Evolutionary conservation across 1,140 invertebrate species (phyloP).

Genomic region (Globodera rostochiensis): DNA sequence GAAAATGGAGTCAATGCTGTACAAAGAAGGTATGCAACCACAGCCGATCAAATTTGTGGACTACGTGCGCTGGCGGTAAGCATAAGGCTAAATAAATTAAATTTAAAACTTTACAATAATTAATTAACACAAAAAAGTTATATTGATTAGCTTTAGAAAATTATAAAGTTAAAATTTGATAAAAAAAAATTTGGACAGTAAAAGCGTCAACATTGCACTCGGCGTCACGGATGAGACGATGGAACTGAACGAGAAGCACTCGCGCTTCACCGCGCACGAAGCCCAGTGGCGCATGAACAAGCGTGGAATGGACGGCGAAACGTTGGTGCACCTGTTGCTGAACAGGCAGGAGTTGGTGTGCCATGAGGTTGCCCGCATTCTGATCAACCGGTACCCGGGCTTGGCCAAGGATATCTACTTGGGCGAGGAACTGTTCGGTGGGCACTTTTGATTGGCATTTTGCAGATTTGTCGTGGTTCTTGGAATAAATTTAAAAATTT

Average conservation of each 20-base stretch:
- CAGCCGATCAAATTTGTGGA: conserved; percentile 83
- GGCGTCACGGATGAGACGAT: conserved; percentile 54
- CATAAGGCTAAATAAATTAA: background rate
- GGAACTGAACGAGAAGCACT: conserved; percentile 54
- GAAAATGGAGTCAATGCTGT: conserved; percentile 83
- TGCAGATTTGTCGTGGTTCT: too few species aligned
- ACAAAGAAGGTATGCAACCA: conserved; percentile 80
- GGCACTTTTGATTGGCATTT: conserved; percentile 35
- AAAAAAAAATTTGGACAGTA: conserved; percentile 67
- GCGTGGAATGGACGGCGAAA: conserved; percentile 89
- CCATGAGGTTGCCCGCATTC: conserved; percentile 83
- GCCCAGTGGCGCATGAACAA: conserved; percentile 97
- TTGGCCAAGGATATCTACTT: conserved; percentile 90
- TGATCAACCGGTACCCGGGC: conserved; percentile 87
- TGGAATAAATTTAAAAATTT: background rate
- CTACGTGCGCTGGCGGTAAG: conserved; percentile 78
- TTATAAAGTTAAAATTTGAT: too few species aligned
- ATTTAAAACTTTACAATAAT: too few species aligned
- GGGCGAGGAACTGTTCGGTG: conserved; percentile 92
- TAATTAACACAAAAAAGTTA: too few species aligned
- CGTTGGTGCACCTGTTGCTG: conserved; percentile 87
- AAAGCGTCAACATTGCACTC: conserved; percentile 53
- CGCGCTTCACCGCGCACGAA: conserved; percentile 72
- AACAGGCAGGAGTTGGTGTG: conserved; percentile 84
- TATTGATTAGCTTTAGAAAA: too few species aligned